These are phyloP conservation scores for Enteromius paludinosus DNA, from an alignment of 2,797 vertebrate genomes.

Conservation along the genomic window DNA sequence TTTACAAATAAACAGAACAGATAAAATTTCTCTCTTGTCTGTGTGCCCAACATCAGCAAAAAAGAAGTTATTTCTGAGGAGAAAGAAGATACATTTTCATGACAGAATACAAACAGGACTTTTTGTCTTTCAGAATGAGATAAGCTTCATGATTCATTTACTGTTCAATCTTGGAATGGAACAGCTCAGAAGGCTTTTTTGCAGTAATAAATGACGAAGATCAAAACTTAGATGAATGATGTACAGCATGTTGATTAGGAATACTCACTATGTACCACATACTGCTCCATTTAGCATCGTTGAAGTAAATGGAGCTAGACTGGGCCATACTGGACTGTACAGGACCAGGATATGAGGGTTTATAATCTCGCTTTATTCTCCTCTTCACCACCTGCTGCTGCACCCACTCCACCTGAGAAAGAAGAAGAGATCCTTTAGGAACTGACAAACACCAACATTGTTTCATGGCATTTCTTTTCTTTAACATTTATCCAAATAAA, in stretches of 20 bases:
- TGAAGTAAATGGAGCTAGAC: conserved; percentile 88
- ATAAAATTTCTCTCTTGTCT: background rate
- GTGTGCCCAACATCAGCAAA: conserved; percentile 1
- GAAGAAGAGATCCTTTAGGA: background rate
- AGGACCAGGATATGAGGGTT: conserved; percentile 75
- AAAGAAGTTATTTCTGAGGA: background rate
- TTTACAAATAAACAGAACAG: background rate
- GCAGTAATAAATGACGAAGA: background rate
- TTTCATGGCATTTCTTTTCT: background rate
- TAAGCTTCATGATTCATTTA: background rate
- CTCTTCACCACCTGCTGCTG: conserved; percentile 96
- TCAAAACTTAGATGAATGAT: background rate
- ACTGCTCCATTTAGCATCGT: conserved; percentile 98
- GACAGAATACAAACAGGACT: background rate
- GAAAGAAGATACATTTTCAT: background rate
- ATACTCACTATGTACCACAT: conserved; percentile 99
- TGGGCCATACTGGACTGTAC: conserved; percentile 76
- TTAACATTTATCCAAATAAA: background rate
- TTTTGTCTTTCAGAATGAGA: background rate
- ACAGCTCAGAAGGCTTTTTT: background rate
- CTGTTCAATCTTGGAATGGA: background rate
- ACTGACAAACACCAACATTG: background rate
- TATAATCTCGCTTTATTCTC: conserved; percentile 97
- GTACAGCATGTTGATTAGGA: background rate
- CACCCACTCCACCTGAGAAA: conserved; percentile 93